Evolutionary conservation across 2,113 vertebrate species (phyloP), one percentile per base, ranked within the genome.

Genomic region (Salvator merianae): DNA sequence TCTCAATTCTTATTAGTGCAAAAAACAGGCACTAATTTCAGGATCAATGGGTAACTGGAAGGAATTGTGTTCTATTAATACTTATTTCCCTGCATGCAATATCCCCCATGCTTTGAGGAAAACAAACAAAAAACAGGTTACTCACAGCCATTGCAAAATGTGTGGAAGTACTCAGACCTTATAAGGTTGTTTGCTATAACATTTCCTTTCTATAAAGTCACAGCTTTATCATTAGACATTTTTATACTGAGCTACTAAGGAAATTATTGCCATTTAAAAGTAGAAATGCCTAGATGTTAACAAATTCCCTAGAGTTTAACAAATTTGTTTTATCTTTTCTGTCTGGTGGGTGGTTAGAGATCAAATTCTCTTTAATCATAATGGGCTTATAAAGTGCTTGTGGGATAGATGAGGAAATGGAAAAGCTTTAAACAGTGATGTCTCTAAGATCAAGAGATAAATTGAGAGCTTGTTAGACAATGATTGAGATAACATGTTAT

Each of bases 321-420:
- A 87, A 92, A 92, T 88, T 88, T 82, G 20, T 88, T 95, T 95
- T 94, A 82, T 83, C 75, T 89, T 89, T 76, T 88, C 79, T 26
- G 24, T 87, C 62, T 72, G 88, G 73, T 88, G 92, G 81, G 81
- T 77, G 55, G 69, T 69, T 84, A 92, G 88, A 94, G 94, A 89
- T 30, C 72, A 87, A 91, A 88, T 90, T 5, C 91, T 89, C 90
- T 92, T 14, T 5, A 96, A 95, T 93, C 85, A 83, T 93, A 93
- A 94, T 91, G 91, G 87, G 78, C 84, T 95, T 94, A 94, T 91
- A 95, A 95, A 84, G 82, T 40, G 84, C 89, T 86, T 90, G 77
- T 47, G 70, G 32, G 91, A 87, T 78, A 90, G 74, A 7, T 90
- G 43, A 79, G 75, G 91, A 88, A 91, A 93, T 4, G 69, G 88